Conservation (phyloP, 1,140 invertebrate species). For the Brachionus plicatilis region DNA sequence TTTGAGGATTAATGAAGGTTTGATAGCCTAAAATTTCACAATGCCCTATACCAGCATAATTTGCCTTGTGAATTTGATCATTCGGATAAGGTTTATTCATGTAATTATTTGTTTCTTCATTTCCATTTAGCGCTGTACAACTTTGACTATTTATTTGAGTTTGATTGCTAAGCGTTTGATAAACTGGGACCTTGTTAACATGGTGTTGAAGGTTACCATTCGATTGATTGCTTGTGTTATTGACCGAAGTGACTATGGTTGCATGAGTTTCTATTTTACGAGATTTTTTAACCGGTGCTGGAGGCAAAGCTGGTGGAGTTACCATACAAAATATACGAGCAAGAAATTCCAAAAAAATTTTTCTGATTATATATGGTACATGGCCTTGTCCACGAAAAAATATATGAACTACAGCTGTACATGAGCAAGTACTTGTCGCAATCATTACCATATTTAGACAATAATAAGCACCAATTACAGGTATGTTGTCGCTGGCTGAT, state of each 20-base stretch:
- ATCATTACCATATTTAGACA: slow-evolving; percentile 57
- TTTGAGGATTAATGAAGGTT: neutral
- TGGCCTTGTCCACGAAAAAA: slow-evolving; percentile 49
- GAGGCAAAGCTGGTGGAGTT: slow-evolving; percentile 23
- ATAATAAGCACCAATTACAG: slow-evolving; percentile 57
- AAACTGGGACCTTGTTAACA: neutral
- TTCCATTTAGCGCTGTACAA: neutral
- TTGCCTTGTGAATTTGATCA: neutral
- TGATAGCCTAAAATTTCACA: neutral
- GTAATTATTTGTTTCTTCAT: neutral
- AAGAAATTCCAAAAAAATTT: slow-evolving; percentile 37
- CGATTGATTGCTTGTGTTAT: slow-evolving; percentile 33
- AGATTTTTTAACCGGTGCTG: neutral
- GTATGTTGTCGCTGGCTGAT: slow-evolving; percentile 52
- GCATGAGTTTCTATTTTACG: neutral
- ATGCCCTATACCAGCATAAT: neutral
- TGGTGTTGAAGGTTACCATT: slow-evolving; percentile 33
- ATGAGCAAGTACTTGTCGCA: slow-evolving; percentile 54
- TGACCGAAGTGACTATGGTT: slow-evolving; percentile 35
- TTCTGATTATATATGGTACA: neutral
- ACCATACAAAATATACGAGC: slow-evolving; percentile 39
- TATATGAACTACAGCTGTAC: slow-evolving; percentile 54
- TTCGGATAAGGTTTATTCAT: neutral
- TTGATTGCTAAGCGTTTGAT: neutral
- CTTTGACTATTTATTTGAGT: neutral